Evolutionary conservation across 2,888 invertebrate species (phyloP), one percentile per base, ranked within the genome.

Genomic region (Pristionchus exspectatus): DNA sequence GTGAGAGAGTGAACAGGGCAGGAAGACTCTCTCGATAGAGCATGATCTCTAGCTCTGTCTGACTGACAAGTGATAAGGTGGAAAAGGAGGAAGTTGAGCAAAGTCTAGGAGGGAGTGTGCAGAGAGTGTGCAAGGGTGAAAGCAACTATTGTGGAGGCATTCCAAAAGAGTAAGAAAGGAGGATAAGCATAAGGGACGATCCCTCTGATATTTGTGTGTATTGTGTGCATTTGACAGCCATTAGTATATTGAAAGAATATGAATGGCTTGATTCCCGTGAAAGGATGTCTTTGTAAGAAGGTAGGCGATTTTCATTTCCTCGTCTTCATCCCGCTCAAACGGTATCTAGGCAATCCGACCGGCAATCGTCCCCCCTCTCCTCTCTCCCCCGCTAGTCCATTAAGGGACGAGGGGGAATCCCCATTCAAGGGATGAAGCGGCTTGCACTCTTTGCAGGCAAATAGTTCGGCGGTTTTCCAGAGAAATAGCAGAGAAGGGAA

Each of bases 291-390:
- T 63, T 10, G 9, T n/a, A n/a, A n/a, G 63, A 14, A 5, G 14
- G 21, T 56, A 63, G n/a, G 24, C n/a, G n/a, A 24, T 63, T n/a
- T 27, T 16, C 7, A 12, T 33, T 69, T 69, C 69, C 18, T 24
- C 63, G 9, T 21, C 66, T 27, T 72, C 18, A 16, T 72, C 14
- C 33, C 38, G n/a, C 38, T 74, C 63, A n/a, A 16, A 38, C 24
- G 74, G 74, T 74, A 74, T 18, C 74, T 24, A 74, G 74, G 74
- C 74, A 38, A 21, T 74, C 74, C n/a, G 63, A 10, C 74, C 38
- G 38, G 4, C 30, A 1, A 14, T 18, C 69, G 27, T 74, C 7
- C 74, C 3, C 30, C 24, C 0, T 50, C 9, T 12, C 44, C 44
- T 9, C 4, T 50, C 44, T 50, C 44, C 0, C 0, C 12, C 44